Base-by-base conservation (phyloP, 2,888 invertebrate genomes). In the Scaptomyza tumidula region DNA sequence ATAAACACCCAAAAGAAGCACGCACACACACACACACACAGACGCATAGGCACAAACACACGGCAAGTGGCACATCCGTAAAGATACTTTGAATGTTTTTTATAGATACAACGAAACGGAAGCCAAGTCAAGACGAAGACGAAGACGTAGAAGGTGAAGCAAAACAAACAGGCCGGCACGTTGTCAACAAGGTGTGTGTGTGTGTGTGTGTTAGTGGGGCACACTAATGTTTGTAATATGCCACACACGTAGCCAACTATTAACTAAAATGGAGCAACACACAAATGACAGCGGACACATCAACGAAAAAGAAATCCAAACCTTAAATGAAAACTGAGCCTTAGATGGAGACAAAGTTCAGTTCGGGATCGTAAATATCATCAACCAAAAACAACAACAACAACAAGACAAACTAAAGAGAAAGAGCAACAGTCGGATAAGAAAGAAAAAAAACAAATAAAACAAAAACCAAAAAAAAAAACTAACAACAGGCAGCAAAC, bases 181-280 rank as follows among this genome's bases (percentile, higher is more conserved):
- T 41, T 63, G 63, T 60, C 53, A 41, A 45, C 58, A 59, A 39
- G 58, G 55, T 50, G 63, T 63, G 73, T 44, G 45, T 44, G 54
- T 29, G 24, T 41, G 60, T 35, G 46, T 37, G 58, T 60, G 49
- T 24, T 24, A 24, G 24, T 52, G 61, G 35, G 48, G 54, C 50
- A 56, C 75, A 85, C 82, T 82, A 87, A 82, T 77, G 71, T 72
- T 59, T 81, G 78, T 71, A 83, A 83, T 86, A 84, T 88, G 88
- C 88, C 75, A 66, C 87, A 86, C 83, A 84, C 83, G 88, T 84
- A 86, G 74, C 64, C 67, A 88, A 84, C 83, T 84, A 84, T 84
- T 84, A 84, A 84, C 83, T 80, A 77, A 88, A 88, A 74, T 70
- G 68, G 64, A 86, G 61, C 75, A 63, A 61, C 58, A 77, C 69